A percentile compares a stretch with the other conserved stretches of the same genome.
Conservation (phyloP, 2,797 vertebrate genomes). For the Acestrorhynchus altus region DNA sequence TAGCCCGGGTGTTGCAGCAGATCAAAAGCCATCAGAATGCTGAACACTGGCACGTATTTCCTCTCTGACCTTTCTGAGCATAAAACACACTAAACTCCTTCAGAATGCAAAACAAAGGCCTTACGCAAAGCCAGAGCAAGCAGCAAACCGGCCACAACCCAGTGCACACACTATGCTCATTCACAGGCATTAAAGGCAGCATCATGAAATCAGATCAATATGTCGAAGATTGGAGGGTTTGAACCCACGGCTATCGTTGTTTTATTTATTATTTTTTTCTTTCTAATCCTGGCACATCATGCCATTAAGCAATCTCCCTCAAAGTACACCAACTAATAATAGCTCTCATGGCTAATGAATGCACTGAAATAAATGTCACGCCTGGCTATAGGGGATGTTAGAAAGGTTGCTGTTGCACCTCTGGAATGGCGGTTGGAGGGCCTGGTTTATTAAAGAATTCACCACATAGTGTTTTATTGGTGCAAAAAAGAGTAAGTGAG, state of each 20-base stretch:
- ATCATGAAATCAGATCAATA: constrained; percentile 38
- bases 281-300: neutral
- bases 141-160: neutral
- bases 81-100: constrained; percentile 34
- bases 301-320: constrained; percentile 21
- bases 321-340: constrained; percentile 31
- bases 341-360: constrained; percentile 31
- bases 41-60: constrained; percentile 35
- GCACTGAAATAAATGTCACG: constrained; percentile 31
- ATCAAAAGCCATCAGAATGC: constrained; percentile 49
- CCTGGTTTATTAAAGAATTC: constrained; percentile 17
- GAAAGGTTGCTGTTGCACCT: constrained; percentile 31
- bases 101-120: constrained; percentile 45
- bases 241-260: neutral
- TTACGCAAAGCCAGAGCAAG: constrained; percentile 5
- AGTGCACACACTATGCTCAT: neutral
- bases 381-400: constrained; percentile 27
- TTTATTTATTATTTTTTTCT: neutral
- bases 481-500: constrained; percentile 16
- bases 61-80: constrained; percentile 48
- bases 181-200: constrained; percentile 7
- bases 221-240: neutral
- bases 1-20: constrained; percentile 23
- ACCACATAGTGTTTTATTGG: neutral
- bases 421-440: neutral